phyloP scores from a whole-genome alignment of 2,113 vertebrate species.

The Pterophyllum scalare region DNA sequence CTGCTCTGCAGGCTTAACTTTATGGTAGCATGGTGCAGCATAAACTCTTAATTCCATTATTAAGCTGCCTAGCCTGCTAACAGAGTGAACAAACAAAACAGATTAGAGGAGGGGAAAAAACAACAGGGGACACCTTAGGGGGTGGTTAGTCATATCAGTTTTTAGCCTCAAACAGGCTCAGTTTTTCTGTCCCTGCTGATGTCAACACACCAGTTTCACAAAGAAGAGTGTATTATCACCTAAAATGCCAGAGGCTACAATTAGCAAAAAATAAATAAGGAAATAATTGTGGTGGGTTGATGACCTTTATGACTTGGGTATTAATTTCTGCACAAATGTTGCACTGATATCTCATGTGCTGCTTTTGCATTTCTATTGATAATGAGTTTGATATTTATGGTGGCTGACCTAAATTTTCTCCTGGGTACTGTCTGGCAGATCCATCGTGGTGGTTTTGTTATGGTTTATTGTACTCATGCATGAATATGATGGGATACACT shows the following conservation, averaged over 20 bases:
- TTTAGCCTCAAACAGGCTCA: not conserved
- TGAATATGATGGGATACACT: slow-evolving; percentile 4
- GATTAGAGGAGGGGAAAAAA: not conserved
- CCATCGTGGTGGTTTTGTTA: not conserved
- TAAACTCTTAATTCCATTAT: slow-evolving; percentile 6
- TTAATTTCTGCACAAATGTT: not conserved
- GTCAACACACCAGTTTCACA: not conserved
- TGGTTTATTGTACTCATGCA: not conserved
- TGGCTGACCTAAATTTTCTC: not conserved
- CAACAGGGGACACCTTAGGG: not conserved
- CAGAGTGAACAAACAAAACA: not conserved
- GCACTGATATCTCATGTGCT: not conserved
- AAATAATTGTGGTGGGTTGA: not conserved
- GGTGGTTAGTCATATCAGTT: not conserved
- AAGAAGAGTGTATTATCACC: not conserved
- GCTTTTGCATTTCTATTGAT: not conserved
- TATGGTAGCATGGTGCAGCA: not conserved
- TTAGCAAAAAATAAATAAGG: not conserved
- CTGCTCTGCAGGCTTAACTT: not conserved
- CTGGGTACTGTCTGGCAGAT: not conserved
- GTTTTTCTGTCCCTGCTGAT: not conserved
- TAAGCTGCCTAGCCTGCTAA: not conserved
- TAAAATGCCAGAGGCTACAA: not conserved
- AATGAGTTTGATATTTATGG: not conserved
- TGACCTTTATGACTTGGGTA: not conserved